Evolutionary conservation across 2,113 vertebrate genomes (phyloP).

Genomic region (Phodopus roborovskii): DNA sequence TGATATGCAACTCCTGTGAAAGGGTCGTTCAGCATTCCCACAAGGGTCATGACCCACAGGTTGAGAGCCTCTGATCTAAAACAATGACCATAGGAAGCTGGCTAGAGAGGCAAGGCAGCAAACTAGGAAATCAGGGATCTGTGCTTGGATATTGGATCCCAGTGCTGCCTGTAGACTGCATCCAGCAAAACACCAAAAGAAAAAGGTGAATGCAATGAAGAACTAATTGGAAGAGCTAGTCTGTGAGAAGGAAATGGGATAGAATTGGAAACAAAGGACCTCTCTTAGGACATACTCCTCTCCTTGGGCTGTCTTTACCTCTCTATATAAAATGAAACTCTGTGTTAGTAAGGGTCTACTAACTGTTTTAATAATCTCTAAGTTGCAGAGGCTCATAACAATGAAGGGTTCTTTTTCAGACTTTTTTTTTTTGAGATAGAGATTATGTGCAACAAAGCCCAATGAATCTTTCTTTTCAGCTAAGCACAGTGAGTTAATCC

Average conservation of each 20-base stretch:
- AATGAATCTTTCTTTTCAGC: neutral
- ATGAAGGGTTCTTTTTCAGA: neutral
- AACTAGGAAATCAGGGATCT: too few species aligned
- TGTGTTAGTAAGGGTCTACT: neutral
- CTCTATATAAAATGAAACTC: neutral
- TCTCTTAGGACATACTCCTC: neutral
- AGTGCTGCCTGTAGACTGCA: neutral
- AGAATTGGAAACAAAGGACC: neutral
- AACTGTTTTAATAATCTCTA: neutral
- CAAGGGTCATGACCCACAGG: neutral
- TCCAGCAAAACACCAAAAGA: neutral
- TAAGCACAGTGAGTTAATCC: neutral
- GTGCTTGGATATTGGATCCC: neutral
- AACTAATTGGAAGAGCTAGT: neutral
- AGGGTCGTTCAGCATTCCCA: neutral
- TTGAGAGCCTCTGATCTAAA: neutral
- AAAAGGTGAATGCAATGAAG: neutral
- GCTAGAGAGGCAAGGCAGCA: neutral
- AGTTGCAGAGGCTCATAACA: neutral
- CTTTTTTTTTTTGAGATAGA: neutral
- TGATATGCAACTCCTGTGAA: neutral
- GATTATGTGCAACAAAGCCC: neutral
- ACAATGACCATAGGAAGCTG: neutral
- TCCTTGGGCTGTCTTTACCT: neutral
- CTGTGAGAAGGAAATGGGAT: neutral